These are phyloP conservation scores for Drosophila nebulosa DNA, from an alignment of 1,140 invertebrate genomes.

Conservation along the genomic window DNA sequence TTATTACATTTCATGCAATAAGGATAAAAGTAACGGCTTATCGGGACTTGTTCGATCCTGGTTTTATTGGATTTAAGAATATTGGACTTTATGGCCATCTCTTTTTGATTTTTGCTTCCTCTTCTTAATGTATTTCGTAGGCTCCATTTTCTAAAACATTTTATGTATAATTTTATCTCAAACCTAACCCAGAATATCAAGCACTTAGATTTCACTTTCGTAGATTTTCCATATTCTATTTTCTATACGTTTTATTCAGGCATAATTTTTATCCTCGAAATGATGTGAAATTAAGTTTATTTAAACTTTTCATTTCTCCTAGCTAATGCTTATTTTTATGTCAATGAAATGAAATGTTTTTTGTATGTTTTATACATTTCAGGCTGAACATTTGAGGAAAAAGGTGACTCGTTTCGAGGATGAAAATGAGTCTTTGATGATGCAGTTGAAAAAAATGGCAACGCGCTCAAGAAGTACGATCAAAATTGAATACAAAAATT, in stretches of 20 bases:
- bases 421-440: slow-evolving; percentile 94
- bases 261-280: slow-evolving; percentile 73
- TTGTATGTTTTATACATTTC: slow-evolving; percentile 79
- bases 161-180: slow-evolving; percentile 2
- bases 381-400: slow-evolving; percentile 91
- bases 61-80: too few species aligned
- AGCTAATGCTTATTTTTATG: not conserved
- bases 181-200: slow-evolving; percentile 26
- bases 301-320: not conserved
- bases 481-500: slow-evolving; percentile 23
- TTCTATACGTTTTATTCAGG: slow-evolving; percentile 3
- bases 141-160: not conserved
- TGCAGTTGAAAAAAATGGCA: slow-evolving; percentile 97
- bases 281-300: not conserved
- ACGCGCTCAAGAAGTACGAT: slow-evolving; percentile 89
- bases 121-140: not conserved
- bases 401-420: slow-evolving; percentile 93
- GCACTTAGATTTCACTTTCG: not conserved
- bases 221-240: not conserved
- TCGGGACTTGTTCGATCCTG: too few species aligned
- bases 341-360: slow-evolving; percentile 41
- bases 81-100: not conserved
- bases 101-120: not conserved
- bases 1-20: too few species aligned
- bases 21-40: too few species aligned